Conservation (phyloP, 2,113 vertebrate genomes). For the Xenopus borealis region DNA sequence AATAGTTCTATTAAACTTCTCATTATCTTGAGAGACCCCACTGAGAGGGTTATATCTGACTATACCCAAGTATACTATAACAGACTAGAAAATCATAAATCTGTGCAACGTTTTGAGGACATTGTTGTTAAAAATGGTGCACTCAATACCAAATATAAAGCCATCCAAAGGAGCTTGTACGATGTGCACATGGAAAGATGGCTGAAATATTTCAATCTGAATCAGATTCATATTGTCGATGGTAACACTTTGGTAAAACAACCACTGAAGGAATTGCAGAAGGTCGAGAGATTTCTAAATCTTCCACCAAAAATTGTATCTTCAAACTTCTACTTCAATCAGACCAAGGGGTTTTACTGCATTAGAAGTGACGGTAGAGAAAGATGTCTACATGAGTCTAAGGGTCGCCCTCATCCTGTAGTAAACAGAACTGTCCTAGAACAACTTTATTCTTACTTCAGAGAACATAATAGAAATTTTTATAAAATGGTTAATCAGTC, state of each 20-base stretch:
- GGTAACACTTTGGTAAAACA: constrained; percentile 86
- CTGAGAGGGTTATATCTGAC: constrained; percentile 87
- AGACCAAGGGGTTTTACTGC: constrained; percentile 92
- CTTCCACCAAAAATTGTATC: constrained; percentile 80
- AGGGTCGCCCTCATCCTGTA: constrained; percentile 83
- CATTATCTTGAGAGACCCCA: constrained; percentile 86
- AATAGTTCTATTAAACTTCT: constrained; percentile 88
- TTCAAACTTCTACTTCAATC: constrained; percentile 94
- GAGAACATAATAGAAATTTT: constrained; percentile 86
- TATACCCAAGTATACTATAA: constrained; percentile 95
- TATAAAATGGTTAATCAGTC: constrained; percentile 85
- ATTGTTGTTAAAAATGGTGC: constrained; percentile 84
- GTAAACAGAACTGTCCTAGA: constrained; percentile 84
- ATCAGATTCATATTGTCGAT: constrained; percentile 89
- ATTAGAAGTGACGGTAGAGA: constrained; percentile 86
- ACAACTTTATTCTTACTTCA: constrained; percentile 82
- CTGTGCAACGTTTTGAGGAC: constrained; percentile 88
- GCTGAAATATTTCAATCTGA: constrained; percentile 81
- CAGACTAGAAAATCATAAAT: constrained; percentile 86
- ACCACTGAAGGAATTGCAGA: constrained; percentile 84
- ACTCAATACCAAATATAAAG: constrained; percentile 87
- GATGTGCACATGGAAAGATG: constrained; percentile 88
- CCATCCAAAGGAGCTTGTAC: constrained; percentile 88
- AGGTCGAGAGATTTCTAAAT: constrained; percentile 85
- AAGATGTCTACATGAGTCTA: constrained; percentile 89